A percentile compares a stretch with the other conserved stretches of the same genome.
Conservation (phyloP, 1,140 invertebrate species). For the Penaeus chinensis region DNA sequence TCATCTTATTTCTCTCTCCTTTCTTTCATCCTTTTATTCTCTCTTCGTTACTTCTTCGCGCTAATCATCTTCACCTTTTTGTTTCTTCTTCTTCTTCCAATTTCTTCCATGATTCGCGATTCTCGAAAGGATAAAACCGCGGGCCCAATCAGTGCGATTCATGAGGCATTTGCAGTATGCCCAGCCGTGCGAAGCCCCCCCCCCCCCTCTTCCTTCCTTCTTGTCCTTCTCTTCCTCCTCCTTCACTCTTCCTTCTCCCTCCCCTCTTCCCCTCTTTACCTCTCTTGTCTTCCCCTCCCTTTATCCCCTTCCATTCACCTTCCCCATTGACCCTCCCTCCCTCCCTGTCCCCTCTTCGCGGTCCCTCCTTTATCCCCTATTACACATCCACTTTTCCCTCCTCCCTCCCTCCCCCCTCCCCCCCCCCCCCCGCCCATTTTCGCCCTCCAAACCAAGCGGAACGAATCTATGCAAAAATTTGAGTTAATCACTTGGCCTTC, state of each 20-base stretch:
- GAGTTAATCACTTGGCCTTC: no score
- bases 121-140: no score
- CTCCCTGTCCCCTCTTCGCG: background rate
- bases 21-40: no score
- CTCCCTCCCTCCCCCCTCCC: background rate
- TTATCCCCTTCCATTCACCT: background rate
- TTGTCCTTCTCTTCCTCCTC: no score
- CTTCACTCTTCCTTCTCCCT: background rate
- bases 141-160: background rate
- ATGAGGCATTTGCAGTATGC: background rate
- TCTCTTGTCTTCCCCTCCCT: background rate
- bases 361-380: background rate
- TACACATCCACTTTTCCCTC: background rate
- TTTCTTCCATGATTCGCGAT: no score
- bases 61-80: no score
- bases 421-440: no score
- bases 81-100: no score
- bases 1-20: no score
- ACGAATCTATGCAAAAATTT: no score
- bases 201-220: background rate
- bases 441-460: no score
- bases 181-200: background rate
- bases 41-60: no score
- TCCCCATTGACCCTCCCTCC: background rate
- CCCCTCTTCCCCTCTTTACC: constrained; percentile 1